Evolutionary conservation across 2,888 invertebrate species (phyloP), one percentile per base, ranked within the genome.

Genomic region (Andrena dorsata): DNA sequence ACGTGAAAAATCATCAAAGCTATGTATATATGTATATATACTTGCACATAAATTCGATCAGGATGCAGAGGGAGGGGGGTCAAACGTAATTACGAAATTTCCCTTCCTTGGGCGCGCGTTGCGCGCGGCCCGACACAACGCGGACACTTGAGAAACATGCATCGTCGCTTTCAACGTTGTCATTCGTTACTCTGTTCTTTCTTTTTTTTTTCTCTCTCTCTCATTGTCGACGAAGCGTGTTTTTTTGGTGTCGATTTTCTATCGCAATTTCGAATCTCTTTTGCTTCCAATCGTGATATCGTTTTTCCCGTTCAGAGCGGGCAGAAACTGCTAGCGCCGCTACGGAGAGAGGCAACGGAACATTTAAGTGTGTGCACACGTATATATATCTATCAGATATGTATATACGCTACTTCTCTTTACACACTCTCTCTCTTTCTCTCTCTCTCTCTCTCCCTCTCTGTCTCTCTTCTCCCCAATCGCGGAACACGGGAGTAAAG

Each of bases 1-100:
- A 89, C 84, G 63, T 85, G 81, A 80, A 83, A 79, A 87, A 86
- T 83, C 68, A 80, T 80, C 47, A 71, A 85, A 88, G 85, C 82
- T 85, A 81, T 71, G 58, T 80, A 80, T 78, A 82, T 73, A 81
- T 79, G 26, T 68, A 76, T 74, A 74, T 66, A 66, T 86, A 85
- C 82, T 88, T 84, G 87, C 84, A 86, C 82, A 80, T 53, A 83
- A 73, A 85, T 73, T 49, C 82, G 74, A 78, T 84, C 76, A 56
- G 77, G 70, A 86, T 81, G 85, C 83, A 84, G 76, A 76, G 56
- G 56, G 23, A 23, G 4, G 23, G 41, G 41, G 41, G 41, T 41
- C 80, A 83, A 88, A 88, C 82, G 79, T 77, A 89, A 89, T 85
- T 82, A 80, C 41, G 61, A 72, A 61, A 68, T 51, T 77, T 70